These are phyloP conservation scores for Drosophila elegans DNA, from an alignment of 1,140 invertebrate species.

Conservation along the genomic window DNA sequence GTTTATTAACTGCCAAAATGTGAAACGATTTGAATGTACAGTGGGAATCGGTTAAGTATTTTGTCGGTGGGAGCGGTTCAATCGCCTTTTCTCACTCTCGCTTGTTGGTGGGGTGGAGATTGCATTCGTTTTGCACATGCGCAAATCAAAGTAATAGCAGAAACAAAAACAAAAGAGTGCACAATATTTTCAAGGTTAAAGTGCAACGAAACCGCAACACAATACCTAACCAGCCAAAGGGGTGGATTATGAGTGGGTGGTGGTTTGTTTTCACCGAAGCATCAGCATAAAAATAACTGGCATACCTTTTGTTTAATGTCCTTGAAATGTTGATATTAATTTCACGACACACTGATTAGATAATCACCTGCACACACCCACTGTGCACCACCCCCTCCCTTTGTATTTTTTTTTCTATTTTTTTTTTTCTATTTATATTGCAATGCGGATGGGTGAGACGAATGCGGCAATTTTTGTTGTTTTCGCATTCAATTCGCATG, in stretches of 20 bases:
- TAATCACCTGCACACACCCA: conserved; percentile 44
- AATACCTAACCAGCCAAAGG: conserved; percentile 45
- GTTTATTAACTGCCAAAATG: conserved; percentile 38
- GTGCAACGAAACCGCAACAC: conserved; percentile 83
- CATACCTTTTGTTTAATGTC: conserved; percentile 55
- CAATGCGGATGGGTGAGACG: conserved; percentile 41
- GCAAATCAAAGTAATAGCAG: conserved; percentile 18
- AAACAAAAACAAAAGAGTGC: conserved; percentile 45
- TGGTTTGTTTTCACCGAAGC: conserved; percentile 7
- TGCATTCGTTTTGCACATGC: conserved; percentile 67
- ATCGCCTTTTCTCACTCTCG: conserved; percentile 18
- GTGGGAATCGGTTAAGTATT: conserved; percentile 7
- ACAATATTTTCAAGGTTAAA: conserved; percentile 83
- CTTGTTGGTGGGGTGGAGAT: conserved; percentile 5
- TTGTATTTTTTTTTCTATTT: not conserved
- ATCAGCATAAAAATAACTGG: conserved; percentile 29
- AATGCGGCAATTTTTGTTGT: conserved; percentile 29
- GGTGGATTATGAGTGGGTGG: conserved; percentile 1
- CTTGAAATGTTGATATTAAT: conserved; percentile 66
- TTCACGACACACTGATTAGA: conserved; percentile 63
- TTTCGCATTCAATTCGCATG: conserved; percentile 77
- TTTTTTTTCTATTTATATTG: not conserved
- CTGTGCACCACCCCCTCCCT: conserved; percentile 1
- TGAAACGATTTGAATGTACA: conserved; percentile 36
- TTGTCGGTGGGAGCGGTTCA: conserved; percentile 5